Conservation (phyloP, 2,888 invertebrate species). For the Thymelicus lineola region DNA sequence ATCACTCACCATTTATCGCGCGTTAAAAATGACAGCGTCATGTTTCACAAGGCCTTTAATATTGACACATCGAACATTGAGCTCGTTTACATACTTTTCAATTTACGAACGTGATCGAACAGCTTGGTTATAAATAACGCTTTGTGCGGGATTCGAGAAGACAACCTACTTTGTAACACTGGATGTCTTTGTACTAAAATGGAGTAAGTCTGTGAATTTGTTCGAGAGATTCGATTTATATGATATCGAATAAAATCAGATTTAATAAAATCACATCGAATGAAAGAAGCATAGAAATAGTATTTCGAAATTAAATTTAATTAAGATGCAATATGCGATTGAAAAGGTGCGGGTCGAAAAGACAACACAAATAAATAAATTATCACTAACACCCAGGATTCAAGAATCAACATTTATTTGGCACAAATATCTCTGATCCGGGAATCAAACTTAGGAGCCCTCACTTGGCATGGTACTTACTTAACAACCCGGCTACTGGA, state of each 20-base stretch:
- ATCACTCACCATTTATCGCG: conserved; percentile 64
- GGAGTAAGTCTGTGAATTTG: conserved; percentile 12
- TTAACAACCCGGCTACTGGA: too few relatives aligned
- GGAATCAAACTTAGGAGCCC: too few relatives aligned
- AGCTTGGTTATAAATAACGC: conserved; percentile 62
- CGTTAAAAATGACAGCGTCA: conserved; percentile 80
- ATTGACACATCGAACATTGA: conserved; percentile 69
- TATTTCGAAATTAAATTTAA: too few relatives aligned
- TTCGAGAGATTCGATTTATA: not conserved
- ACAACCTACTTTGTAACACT: conserved; percentile 31
- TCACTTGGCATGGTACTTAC: too few relatives aligned
- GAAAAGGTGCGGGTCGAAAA: too few relatives aligned
- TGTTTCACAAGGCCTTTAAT: conserved; percentile 60
- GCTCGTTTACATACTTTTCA: conserved; percentile 78
- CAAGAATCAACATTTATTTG: too few relatives aligned
- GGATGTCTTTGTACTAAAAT: conserved; percentile 25
- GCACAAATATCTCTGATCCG: too few relatives aligned
- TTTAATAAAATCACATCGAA: not conserved
- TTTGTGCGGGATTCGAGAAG: conserved; percentile 49
- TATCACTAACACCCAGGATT: too few relatives aligned
- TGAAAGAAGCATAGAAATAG: too few relatives aligned
- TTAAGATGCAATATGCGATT: too few relatives aligned
- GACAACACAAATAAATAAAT: too few relatives aligned
- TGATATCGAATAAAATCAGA: not conserved
- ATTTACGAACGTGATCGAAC: conserved; percentile 66